A percentile compares a stretch with the other conserved stretches of the same genome.
These are phyloP conservation scores for Lordiphosa stackelbergi DNA, from an alignment of 1,140 invertebrate genomes.

Conservation along the genomic window DNA sequence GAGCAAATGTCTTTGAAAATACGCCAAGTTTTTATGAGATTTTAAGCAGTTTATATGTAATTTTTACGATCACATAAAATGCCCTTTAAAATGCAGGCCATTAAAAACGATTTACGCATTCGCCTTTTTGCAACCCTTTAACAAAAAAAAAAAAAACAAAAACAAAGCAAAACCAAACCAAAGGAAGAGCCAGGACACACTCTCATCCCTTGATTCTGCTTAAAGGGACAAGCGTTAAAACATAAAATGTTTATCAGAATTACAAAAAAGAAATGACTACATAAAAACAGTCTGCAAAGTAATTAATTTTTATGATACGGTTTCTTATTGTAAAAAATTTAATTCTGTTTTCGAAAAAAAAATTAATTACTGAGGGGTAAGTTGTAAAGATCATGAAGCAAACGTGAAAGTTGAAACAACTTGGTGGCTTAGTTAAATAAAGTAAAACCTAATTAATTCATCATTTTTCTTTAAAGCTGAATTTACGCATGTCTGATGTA, in stretches of 20 bases:
- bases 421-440: too few species aligned
- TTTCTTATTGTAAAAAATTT: conserved; percentile 34
- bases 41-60: conserved; percentile 74
- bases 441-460: too few species aligned
- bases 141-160: conserved; percentile 1
- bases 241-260: conserved; percentile 51
- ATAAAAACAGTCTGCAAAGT: conserved; percentile 38
- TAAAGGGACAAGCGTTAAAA: conserved; percentile 17
- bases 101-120: conserved; percentile 74
- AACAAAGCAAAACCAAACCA: conserved; percentile 4
- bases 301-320: conserved; percentile 64
- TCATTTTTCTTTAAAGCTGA: too few species aligned
- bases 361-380: conserved; percentile 39
- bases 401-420: too few species aligned
- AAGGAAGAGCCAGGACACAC: conserved; percentile 17
- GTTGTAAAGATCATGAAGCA: background rate
- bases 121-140: conserved; percentile 38
- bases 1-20: conserved; percentile 53
- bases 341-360: conserved; percentile 24
- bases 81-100: conserved; percentile 65
- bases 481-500: too few species aligned
- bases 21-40: conserved; percentile 67
- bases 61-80: conserved; percentile 73
- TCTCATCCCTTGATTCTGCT: conserved; percentile 4
- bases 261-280: conserved; percentile 20